Conservation (phyloP, 2,888 invertebrate genomes). For the Scaptomyza reducta region DNA sequence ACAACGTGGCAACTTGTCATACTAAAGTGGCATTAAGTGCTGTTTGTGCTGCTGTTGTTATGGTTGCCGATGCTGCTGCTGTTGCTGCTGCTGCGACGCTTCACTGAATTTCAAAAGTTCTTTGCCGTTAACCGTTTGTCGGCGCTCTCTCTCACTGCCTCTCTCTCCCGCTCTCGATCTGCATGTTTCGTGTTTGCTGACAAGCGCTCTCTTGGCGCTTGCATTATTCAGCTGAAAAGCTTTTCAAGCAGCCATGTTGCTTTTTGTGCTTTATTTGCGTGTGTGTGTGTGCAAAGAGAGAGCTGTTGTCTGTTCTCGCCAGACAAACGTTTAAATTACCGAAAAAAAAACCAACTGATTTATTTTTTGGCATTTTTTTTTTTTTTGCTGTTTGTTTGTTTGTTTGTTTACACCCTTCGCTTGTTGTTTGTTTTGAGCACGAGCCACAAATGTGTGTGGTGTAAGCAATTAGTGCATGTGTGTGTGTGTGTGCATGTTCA, state of each 20-base stretch:
- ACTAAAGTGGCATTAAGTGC: conserved; percentile 44
- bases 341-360: conserved; percentile 21
- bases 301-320: conserved; percentile 21
- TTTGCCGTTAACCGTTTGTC: conserved; percentile 67
- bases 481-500: conserved; percentile 12
- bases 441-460: conserved; percentile 44
- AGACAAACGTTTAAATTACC: conserved; percentile 49
- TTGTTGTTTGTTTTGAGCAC: conserved; percentile 60
- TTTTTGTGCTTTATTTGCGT: conserved; percentile 52
- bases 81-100: conserved; percentile 48
- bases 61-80: conserved; percentile 26
- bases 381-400: conserved; percentile 26
- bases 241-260: conserved; percentile 77
- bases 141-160: conserved; percentile 2
- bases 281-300: conserved; percentile 31
- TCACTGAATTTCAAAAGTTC: conserved; percentile 74
- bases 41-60: conserved; percentile 5
- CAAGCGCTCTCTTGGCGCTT: conserved; percentile 49
- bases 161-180: conserved; percentile 14
- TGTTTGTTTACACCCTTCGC: conserved; percentile 67
- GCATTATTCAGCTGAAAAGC: conserved; percentile 78
- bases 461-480: conserved; percentile 5
- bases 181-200: conserved; percentile 57
- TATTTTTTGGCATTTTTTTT: conserved; percentile 41
- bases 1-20: conserved; percentile 70